These are phyloP conservation scores for Henricia sp. DNA, from an alignment of 53 echinoderm and acorn worm species.

Conservation along the genomic window DNA sequence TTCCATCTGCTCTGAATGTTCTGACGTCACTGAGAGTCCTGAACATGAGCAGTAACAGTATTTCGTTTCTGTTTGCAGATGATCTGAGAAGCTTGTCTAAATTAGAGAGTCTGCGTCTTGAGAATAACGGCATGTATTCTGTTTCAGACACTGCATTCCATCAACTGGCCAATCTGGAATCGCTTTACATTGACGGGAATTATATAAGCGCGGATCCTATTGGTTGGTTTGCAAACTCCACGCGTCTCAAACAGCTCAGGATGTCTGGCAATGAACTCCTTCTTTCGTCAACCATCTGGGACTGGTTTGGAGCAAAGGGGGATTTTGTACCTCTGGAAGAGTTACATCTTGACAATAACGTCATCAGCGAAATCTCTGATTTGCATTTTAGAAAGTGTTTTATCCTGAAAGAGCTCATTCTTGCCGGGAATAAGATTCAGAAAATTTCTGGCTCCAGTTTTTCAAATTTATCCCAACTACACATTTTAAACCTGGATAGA, in stretches of 20 bases:
- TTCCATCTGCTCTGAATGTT: conserved; percentile 34
- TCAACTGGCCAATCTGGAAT: conserved; percentile 13
- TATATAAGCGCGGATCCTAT: conserved; percentile 29
- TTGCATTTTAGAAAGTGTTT: conserved; percentile 18
- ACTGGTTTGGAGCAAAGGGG: conserved; percentile 19
- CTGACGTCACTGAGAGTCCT: conserved; percentile 36
- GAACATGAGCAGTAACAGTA: conserved; percentile 21
- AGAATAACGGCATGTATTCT: conserved; percentile 10
- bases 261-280: conserved; percentile 23
- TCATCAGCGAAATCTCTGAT: background rate
- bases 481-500: conserved; percentile 1
- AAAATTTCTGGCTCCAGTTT: conserved; percentile 14
- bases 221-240: conserved; percentile 33
- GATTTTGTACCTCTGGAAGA: conserved; percentile 11
- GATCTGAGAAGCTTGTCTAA: conserved; percentile 8
- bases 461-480: conserved; percentile 2
- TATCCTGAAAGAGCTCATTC: conserved; percentile 8
- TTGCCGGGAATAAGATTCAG: conserved; percentile 5
- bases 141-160: conserved; percentile 16
- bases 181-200: conserved; percentile 39
- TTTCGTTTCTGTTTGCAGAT: conserved; percentile 7
- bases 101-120: conserved; percentile 32
- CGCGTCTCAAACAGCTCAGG: conserved; percentile 4
- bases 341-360: conserved; percentile 25
- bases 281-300: conserved; percentile 3